Base-by-base conservation (phyloP, 2,888 invertebrate genomes). In the Melipona bicolor region DNA sequence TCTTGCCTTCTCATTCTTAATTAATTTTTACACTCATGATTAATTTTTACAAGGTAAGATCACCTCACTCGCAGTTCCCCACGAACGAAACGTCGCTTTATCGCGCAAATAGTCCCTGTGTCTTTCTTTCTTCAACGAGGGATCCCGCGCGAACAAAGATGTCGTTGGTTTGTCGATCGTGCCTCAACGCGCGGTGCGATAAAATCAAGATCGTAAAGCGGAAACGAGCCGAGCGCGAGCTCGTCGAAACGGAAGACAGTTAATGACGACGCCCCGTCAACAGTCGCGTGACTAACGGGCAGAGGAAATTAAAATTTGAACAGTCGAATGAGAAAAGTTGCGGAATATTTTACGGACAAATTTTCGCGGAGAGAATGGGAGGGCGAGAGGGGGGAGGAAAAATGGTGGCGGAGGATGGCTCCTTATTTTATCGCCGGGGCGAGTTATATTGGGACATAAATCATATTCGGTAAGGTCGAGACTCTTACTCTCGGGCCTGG, bases 361-460 rank as follows among this genome's bases (percentile, higher is more conserved):
- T 83, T 43, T 43, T 64, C 54, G 19, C 17, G 32, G 64, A n/a
- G 50, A n/a, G 50, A 59, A 19, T n/a, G 24, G 50, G 70, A 4
- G 4, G 13, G n/a, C 19, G 24, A 27, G 4, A 21, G 19, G 43
- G 65, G 67, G 27, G 27, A 65, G 19, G 50, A 59, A 36, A 36
- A 43, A 43, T 43, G 67, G 15, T 15, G n/a, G n/a, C 83, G 81
- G 83, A 79, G 43, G 85, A 87, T 85, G 86, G 88, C 86, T 90
- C 87, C 89, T 92, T 91, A 92, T 91, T 92, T 92, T 91, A 93
- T 92, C 91, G 89, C 83, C 87, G 86, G 9, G 43, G 78, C 89
- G 90, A 90, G 92, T 91, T 93, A 92, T 92, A 93, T 91, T 90
- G 91, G 88, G 83, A 79, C 85, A 90, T 93, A 92, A 92, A 93